Conservation (phyloP, 2,888 invertebrate species). For the Drosophila mettleri region DNA sequence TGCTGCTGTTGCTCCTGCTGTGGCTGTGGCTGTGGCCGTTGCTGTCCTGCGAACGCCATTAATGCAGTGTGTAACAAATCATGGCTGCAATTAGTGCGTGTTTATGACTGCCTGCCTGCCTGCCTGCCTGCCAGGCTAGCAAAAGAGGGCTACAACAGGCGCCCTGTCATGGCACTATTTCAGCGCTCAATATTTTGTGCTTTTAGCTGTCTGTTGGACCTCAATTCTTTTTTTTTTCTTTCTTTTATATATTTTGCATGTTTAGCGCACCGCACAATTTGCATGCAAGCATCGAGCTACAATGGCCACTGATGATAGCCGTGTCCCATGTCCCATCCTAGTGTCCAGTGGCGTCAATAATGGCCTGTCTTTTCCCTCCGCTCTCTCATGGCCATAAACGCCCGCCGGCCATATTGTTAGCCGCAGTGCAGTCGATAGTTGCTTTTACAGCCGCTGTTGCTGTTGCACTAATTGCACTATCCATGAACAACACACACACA, state of each 20-base stretch:
- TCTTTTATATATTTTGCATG: slow-evolving; percentile 42
- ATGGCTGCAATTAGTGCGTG: slow-evolving; percentile 82
- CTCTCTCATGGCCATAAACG: slow-evolving; percentile 73
- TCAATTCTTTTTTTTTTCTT: slow-evolving; percentile 21
- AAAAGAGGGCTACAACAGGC: background rate
- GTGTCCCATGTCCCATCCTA: slow-evolving; percentile 25
- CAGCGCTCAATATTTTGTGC: slow-evolving; percentile 70
- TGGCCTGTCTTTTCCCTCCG: slow-evolving; percentile 74
- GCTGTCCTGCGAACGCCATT: slow-evolving; percentile 69
- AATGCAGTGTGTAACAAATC: slow-evolving; percentile 79
- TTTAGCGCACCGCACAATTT: slow-evolving; percentile 65
- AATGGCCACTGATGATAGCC: slow-evolving; percentile 42
- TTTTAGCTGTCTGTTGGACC: slow-evolving; percentile 52
- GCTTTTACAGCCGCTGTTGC: slow-evolving; percentile 43
- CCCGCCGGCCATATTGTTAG: slow-evolving; percentile 77
- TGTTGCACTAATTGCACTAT: slow-evolving; percentile 73
- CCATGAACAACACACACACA: slow-evolving; percentile 38
- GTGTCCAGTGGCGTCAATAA: slow-evolving; percentile 80
- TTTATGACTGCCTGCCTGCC: slow-evolving; percentile 77
- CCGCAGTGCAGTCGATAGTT: slow-evolving; percentile 75
- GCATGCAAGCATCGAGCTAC: slow-evolving; percentile 61
- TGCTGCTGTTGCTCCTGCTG: slow-evolving; percentile 29
- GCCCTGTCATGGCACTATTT: slow-evolving; percentile 46
- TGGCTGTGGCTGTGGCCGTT: slow-evolving; percentile 33
- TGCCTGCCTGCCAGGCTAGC: slow-evolving; percentile 54